Evolutionary conservation across 2,113 vertebrate genomes (phyloP).

Genomic region (Osmerus mordax): DNA sequence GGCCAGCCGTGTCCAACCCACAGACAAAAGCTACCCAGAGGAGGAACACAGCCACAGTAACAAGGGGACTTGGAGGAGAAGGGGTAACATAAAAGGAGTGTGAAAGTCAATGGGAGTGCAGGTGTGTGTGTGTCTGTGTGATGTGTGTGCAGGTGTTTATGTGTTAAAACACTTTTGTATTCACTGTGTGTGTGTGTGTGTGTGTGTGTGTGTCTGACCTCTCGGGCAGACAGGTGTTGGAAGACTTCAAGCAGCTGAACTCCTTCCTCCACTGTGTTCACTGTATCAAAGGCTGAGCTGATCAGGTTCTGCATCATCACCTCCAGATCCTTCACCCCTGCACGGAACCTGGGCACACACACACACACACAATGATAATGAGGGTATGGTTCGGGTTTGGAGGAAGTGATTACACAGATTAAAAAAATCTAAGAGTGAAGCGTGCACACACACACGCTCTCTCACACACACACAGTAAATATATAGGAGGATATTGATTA

Average conservation of each 20-base stretch:
- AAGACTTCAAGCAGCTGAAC: constrained; percentile 78
- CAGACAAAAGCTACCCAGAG: constrained; percentile 13
- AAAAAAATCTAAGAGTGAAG: not conserved
- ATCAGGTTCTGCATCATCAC: constrained; percentile 81
- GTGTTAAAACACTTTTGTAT: constrained; percentile 17
- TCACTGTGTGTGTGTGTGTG: not conserved
- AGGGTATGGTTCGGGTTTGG: not conserved
- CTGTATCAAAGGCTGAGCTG: constrained; percentile 70
- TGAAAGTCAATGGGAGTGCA: too few species aligned
- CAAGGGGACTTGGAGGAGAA: not conserved
- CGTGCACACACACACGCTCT: constrained; percentile 4
- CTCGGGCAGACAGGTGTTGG: constrained; percentile 71
- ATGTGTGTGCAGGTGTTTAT: constrained; percentile 7
- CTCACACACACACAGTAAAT: constrained; percentile 10
- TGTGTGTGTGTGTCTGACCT: constrained; percentile 66
- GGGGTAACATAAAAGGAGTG: not conserved
- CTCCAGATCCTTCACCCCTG: constrained; percentile 71
- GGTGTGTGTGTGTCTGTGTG: constrained; percentile 10
- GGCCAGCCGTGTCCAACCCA: constrained; percentile 22
- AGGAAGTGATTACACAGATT: constrained; percentile 10
- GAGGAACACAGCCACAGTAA: not conserved
- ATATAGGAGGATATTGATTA: constrained; percentile 57
- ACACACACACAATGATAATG: constrained; percentile 23
- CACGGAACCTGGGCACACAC: constrained; percentile 58
- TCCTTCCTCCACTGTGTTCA: constrained; percentile 74